Evolutionary conservation across 2,888 invertebrate genomes (phyloP).

Genomic region (Andrena flavipes): DNA sequence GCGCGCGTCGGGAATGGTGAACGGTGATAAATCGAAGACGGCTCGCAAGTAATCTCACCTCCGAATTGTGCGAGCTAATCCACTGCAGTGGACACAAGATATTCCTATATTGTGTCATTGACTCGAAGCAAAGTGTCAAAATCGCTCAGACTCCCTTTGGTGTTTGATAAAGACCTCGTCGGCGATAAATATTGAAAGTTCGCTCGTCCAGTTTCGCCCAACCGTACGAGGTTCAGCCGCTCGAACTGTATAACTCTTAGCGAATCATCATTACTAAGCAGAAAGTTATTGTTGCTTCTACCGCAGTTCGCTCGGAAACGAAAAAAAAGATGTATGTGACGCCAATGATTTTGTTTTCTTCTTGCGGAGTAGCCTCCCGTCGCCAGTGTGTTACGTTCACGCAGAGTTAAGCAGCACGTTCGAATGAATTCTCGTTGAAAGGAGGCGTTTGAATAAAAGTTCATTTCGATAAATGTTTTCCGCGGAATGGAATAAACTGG

Average conservation of each 20-base stretch:
- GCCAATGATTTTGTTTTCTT: conserved; percentile 67
- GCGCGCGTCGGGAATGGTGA: conserved; percentile 34
- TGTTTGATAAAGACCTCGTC: conserved; percentile 21
- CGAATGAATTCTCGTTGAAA: not conserved
- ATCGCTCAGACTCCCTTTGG: conserved; percentile 49
- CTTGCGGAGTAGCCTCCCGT: conserved; percentile 34
- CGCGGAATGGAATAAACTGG: not conserved
- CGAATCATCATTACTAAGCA: conserved; percentile 35
- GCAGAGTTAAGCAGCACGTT: conserved; percentile 1
- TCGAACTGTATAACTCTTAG: conserved; percentile 13
- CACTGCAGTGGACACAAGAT: conserved; percentile 52
- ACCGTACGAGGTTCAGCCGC: conserved; percentile 7
- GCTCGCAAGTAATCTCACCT: conserved; percentile 3
- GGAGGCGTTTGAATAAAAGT: not conserved
- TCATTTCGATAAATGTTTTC: not conserved
- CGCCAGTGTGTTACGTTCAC: conserved; percentile 29
- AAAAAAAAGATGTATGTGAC: conserved; percentile 65
- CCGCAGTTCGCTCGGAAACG: conserved; percentile 37
- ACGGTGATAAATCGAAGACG: conserved; percentile 45
- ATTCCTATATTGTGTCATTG: conserved; percentile 74
- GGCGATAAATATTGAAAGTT: conserved; percentile 15
- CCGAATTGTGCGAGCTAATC: conserved; percentile 40
- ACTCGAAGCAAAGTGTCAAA: conserved; percentile 76
- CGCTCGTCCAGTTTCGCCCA: conserved; percentile 1
- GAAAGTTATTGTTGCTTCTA: conserved; percentile 32